Conservation (phyloP, 2,797 vertebrate genomes). For the Sebastes nivosus region DNA sequence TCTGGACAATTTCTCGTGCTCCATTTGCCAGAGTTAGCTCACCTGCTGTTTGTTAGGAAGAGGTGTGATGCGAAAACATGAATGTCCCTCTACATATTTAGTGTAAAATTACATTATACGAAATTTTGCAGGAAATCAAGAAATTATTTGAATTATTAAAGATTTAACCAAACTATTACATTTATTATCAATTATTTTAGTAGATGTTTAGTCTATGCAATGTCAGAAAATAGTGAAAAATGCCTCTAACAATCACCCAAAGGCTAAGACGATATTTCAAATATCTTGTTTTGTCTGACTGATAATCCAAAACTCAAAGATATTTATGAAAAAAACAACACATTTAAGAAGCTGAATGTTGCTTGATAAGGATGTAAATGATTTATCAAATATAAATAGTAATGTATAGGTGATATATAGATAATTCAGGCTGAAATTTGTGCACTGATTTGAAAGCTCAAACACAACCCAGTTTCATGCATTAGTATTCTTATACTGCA, state of each 20-base stretch:
- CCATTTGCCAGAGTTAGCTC: too few relatives aligned
- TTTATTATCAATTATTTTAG: background rate
- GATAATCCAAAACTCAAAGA: background rate
- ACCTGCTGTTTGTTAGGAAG: too few relatives aligned
- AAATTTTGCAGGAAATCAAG: too few relatives aligned
- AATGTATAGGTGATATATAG: background rate
- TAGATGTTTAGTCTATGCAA: background rate
- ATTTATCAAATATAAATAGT: background rate
- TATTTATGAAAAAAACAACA: background rate
- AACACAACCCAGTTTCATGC: background rate
- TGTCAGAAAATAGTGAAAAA: background rate
- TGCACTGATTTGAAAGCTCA: background rate
- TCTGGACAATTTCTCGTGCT: too few relatives aligned
- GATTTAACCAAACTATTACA: background rate
- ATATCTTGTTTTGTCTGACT: background rate
- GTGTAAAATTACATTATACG: fast-evolving
- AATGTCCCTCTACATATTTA: too few relatives aligned
- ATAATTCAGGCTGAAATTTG: background rate
- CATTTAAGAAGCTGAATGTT: background rate
- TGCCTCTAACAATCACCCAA: background rate
- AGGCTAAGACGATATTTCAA: background rate
- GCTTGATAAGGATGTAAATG: background rate
- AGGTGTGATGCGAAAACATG: too few relatives aligned
- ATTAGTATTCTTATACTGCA: background rate
- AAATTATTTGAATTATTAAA: too few relatives aligned